These are phyloP conservation scores for Collichthys lucidus DNA, from an alignment of 2,113 vertebrate genomes.

Conservation along the genomic window DNA sequence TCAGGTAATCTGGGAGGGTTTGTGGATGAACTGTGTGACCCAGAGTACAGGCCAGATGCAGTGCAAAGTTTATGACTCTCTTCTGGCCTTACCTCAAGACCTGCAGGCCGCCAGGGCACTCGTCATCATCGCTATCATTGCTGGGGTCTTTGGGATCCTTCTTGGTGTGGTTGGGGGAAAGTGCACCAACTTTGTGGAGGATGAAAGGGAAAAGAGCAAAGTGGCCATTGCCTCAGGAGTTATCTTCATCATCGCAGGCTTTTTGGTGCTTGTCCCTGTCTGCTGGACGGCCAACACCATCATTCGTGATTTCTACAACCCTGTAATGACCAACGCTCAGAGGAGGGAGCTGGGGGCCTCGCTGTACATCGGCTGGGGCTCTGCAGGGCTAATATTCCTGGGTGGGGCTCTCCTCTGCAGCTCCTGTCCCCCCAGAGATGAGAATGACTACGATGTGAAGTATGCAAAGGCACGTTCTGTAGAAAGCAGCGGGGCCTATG, in stretches of 20 bases:
- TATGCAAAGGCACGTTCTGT: conserved; percentile 74
- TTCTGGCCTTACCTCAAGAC: conserved; percentile 82
- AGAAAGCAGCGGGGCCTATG: conserved; percentile 62
- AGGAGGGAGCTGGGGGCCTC: conserved; percentile 89
- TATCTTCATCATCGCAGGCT: conserved; percentile 77
- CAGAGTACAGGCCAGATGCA: conserved; percentile 87
- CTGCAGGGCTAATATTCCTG: conserved; percentile 83
- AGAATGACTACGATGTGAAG: conserved; percentile 64
- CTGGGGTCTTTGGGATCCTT: conserved; percentile 74
- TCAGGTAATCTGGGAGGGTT: conserved; percentile 87
- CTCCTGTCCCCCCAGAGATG: conserved; percentile 74
- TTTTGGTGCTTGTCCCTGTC: conserved; percentile 86
- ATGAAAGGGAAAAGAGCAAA: conserved; percentile 70
- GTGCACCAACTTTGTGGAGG: conserved; percentile 81
- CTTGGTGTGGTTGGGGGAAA: conserved; percentile 71
- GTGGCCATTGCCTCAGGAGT: conserved; percentile 74
- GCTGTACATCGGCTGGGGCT: conserved; percentile 87
- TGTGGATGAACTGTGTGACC: conserved; percentile 86
- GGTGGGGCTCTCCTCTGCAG: conserved; percentile 87
- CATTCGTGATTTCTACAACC: conserved; percentile 90
- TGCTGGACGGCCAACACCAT: conserved; percentile 88
- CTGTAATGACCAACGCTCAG: conserved; percentile 80
- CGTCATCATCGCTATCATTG: conserved; percentile 77
- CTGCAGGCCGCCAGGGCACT: conserved; percentile 82
- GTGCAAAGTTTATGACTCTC: conserved; percentile 86